Percentiles rank a stretch among this genome's conserved stretches.
These are phyloP conservation scores for Drosophila oshimai DNA, from an alignment of 1,140 invertebrate genomes.

Conservation along the genomic window DNA sequence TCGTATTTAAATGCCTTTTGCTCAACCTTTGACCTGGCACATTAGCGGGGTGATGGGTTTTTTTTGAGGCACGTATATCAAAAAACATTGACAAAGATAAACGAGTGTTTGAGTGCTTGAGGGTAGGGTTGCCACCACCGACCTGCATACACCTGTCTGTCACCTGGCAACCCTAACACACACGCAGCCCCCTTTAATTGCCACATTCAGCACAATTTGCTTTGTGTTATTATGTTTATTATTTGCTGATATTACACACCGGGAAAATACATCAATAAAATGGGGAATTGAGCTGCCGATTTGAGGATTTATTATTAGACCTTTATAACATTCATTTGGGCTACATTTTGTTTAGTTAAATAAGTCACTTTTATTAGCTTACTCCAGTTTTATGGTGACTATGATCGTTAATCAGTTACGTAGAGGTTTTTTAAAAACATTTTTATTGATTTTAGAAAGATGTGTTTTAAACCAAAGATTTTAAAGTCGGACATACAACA, in stretches of 20 bases:
- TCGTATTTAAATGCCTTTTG: constrained; percentile 61
- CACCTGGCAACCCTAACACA: constrained; percentile 7
- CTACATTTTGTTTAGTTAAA: no score
- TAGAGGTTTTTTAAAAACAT: no score
- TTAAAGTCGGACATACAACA: no score
- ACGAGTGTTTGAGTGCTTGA: constrained; percentile 8
- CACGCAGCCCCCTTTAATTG: neutral
- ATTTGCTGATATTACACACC: neutral
- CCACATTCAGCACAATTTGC: neutral
- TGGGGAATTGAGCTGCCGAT: neutral
- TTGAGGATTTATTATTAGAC: neutral
- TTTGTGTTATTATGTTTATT: constrained; percentile 17
- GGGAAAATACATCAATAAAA: neutral
- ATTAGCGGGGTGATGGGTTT: constrained; percentile 31
- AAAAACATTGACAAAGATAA: constrained; percentile 63
- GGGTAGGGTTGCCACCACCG: neutral
- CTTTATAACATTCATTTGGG: no score
- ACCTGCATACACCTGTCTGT: constrained; percentile 6
- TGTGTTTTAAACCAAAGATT: no score
- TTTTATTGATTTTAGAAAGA: no score
- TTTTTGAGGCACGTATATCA: constrained; percentile 55
- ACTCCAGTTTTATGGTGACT: no score
- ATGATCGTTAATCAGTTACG: no score
- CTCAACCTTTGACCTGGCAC: constrained; percentile 47
- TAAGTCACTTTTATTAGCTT: no score